Conservation (phyloP, 2,888 invertebrate genomes). For the Beris chalybata region DNA sequence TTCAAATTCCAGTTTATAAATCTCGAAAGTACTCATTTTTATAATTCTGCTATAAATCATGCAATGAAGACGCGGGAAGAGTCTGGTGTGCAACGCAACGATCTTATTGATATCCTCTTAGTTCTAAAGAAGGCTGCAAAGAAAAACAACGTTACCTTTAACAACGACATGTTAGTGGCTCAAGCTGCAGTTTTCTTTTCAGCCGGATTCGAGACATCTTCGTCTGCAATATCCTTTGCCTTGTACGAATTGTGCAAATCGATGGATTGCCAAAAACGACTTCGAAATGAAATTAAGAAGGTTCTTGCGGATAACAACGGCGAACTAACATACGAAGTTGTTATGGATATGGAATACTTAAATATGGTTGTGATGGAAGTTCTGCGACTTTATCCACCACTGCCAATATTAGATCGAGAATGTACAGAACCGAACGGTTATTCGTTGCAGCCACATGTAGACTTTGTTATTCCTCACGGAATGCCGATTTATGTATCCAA, state of each 20-base stretch:
- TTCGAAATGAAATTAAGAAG: slow-evolving; percentile 55
- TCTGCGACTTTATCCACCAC: slow-evolving; percentile 52
- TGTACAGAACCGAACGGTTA: slow-evolving; percentile 47
- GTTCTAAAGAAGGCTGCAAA: slow-evolving; percentile 56
- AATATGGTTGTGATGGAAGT: slow-evolving; percentile 53
- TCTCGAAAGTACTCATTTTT: slow-evolving; percentile 47
- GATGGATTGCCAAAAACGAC: slow-evolving; percentile 53
- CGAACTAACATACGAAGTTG: slow-evolving; percentile 53
- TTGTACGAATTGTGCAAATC: slow-evolving; percentile 55
- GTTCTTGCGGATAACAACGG: slow-evolving; percentile 47
- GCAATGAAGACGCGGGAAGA: slow-evolving; percentile 55
- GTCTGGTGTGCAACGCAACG: slow-evolving; percentile 53
- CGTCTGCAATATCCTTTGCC: slow-evolving; percentile 57
- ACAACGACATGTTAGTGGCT: slow-evolving; percentile 50
- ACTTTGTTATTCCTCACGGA: slow-evolving; percentile 47
- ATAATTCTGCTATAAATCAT: slow-evolving; percentile 52
- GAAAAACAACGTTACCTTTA: slow-evolving; percentile 44
- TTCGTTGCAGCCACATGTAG: slow-evolving; percentile 47
- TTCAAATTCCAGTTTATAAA: slow-evolving; percentile 46
- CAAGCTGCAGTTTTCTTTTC: slow-evolving; percentile 53
- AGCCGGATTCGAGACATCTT: slow-evolving; percentile 54
- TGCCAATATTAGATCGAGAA: slow-evolving; percentile 53
- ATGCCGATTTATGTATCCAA: slow-evolving; percentile 53
- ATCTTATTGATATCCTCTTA: slow-evolving; percentile 59
- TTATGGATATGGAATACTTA: slow-evolving; percentile 56